These are phyloP conservation scores for Anas acuta DNA, from an alignment of 2,797 vertebrate species.

Conservation along the genomic window DNA sequence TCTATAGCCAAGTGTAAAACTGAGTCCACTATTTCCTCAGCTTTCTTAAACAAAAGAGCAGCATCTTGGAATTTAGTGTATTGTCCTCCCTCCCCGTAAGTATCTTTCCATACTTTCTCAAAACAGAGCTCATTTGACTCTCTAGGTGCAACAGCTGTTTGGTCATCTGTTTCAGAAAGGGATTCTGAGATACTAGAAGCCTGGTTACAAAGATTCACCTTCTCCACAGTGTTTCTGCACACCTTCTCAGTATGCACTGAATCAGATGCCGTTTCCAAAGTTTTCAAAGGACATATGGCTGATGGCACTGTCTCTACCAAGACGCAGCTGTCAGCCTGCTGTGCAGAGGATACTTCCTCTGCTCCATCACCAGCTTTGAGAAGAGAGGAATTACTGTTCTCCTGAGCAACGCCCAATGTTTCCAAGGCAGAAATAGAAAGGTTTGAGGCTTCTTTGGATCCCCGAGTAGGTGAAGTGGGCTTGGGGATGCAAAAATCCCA, in stretches of 20 bases:
- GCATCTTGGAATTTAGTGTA: background rate
- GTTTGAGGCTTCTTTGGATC: background rate
- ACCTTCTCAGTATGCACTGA: background rate
- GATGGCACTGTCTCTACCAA: background rate
- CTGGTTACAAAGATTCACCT: background rate
- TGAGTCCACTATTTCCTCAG: constrained; percentile 64
- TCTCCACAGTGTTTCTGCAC: background rate
- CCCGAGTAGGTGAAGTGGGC: background rate
- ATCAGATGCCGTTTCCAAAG: background rate
- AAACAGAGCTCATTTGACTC: constrained; percentile 43
- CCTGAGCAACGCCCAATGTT: background rate
- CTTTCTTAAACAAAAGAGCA: constrained; percentile 65
- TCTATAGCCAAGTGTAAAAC: constrained; percentile 72
- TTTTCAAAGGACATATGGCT: background rate
- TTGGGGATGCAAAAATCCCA: background rate
- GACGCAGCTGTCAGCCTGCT: background rate
- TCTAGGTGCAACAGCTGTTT: constrained; percentile 54
- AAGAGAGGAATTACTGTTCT: background rate
- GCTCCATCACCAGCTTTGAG: background rate
- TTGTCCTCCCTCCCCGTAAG: background rate
- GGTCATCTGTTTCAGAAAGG: background rate
- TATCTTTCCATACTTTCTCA: constrained; percentile 29
- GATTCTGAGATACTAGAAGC: background rate
- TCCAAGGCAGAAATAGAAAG: background rate
- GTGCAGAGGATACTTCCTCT: background rate